Conservation (phyloP, 2,888 invertebrate species). For the Opisthograptis luteolata region DNA sequence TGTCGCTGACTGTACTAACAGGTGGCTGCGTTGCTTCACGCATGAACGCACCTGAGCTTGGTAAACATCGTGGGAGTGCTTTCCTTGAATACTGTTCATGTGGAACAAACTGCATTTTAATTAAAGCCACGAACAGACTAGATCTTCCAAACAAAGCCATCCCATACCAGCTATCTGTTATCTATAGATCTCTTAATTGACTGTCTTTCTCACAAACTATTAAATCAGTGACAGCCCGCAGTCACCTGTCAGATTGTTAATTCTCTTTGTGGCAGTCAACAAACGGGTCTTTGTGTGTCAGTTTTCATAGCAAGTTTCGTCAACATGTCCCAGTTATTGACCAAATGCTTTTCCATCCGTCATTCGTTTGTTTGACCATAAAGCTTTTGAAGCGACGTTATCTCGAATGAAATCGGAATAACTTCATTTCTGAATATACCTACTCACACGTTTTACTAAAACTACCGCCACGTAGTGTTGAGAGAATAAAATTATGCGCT, state of each 20-base stretch:
- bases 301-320: background rate
- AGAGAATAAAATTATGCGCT: background rate
- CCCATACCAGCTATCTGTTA: background rate
- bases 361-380: background rate
- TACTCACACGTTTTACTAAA: background rate
- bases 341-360: background rate
- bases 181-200: background rate
- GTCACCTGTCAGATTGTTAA: conserved; percentile 5
- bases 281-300: background rate
- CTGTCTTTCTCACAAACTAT: background rate
- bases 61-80: too few species aligned
- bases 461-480: background rate
- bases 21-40: too few species aligned
- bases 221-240: conserved; percentile 3
- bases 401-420: background rate
- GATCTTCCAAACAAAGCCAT: too few species aligned
- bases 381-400: background rate
- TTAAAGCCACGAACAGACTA: too few species aligned
- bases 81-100: too few species aligned
- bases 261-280: conserved; percentile 2
- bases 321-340: background rate
- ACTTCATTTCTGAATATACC: background rate
- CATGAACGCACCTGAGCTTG: too few species aligned
- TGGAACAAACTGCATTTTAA: too few species aligned
- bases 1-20: too few species aligned